A percentile compares a stretch with the other conserved stretches of the same genome.
These are phyloP conservation scores for Holothuria scabra DNA, from an alignment of 53 echinoderm and acorn worm genomes.

Conservation along the genomic window DNA sequence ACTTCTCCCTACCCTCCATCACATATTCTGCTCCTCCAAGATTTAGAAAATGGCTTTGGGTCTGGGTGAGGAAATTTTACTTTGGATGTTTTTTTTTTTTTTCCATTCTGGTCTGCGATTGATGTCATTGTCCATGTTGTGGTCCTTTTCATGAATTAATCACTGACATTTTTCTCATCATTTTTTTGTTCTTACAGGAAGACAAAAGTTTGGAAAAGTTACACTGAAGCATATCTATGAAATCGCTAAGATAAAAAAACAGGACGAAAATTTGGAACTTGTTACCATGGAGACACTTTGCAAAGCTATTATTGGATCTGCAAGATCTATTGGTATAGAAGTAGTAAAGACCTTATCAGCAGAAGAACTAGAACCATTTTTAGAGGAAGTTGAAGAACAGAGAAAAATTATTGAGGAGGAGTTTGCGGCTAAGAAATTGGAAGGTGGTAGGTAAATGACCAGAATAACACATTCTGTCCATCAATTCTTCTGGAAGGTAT, in stretches of 20 bases:
- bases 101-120: too few relatives aligned
- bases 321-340: slow-evolving; percentile 79
- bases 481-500: neutral
- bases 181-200: slow-evolving; percentile 46
- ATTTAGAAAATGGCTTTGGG: too few relatives aligned
- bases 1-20: too few relatives aligned
- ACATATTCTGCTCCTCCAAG: too few relatives aligned
- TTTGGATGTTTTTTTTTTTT: too few relatives aligned
- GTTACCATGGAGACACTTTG: slow-evolving; percentile 73
- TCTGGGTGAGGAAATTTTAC: too few relatives aligned
- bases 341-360: slow-evolving; percentile 65
- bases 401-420: slow-evolving; percentile 51
- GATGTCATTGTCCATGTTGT: too few relatives aligned
- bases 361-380: slow-evolving; percentile 50
- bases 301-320: slow-evolving; percentile 77
- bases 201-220: slow-evolving; percentile 74
- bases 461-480: neutral
- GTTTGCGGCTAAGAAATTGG: slow-evolving; percentile 46
- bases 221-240: slow-evolving; percentile 93
- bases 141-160: too few relatives aligned
- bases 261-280: slow-evolving; percentile 68
- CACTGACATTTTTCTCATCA: too few relatives aligned
- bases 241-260: slow-evolving; percentile 91
- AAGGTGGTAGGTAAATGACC: neutral
- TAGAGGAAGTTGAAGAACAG: slow-evolving; percentile 51